Evolutionary conservation across 2,113 vertebrate species (phyloP).

Genomic region (Erythrocercus mccallii): DNA sequence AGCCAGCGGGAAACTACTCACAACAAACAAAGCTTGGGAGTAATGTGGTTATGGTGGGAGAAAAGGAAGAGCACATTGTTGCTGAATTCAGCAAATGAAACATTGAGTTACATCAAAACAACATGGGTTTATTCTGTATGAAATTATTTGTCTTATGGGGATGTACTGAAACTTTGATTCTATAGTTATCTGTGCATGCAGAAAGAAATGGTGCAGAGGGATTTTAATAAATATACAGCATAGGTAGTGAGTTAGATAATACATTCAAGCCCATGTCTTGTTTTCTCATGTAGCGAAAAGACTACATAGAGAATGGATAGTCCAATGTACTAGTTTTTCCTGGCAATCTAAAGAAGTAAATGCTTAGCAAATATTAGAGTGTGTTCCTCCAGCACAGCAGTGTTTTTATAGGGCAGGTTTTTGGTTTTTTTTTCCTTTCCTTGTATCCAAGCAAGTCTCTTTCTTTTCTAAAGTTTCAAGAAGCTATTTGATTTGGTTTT

Average conservation of each 20-base stretch:
- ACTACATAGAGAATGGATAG: neutral
- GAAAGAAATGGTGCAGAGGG: neutral
- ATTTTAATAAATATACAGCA: neutral
- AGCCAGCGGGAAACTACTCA: neutral
- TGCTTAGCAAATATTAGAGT: neutral
- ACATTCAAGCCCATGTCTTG: neutral
- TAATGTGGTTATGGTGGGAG: neutral
- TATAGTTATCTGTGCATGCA: rapidly evolving
- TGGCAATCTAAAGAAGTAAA: neutral
- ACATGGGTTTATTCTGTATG: neutral
- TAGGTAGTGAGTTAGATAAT: neutral
- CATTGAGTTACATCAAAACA: neutral
- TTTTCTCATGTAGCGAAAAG: neutral
- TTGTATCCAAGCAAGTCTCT: neutral
- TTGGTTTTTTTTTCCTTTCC: neutral
- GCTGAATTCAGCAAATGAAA: neutral
- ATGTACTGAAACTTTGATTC: neutral
- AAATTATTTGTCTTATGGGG: neutral
- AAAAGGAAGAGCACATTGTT: neutral
- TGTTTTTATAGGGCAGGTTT: neutral
- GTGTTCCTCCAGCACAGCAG: neutral
- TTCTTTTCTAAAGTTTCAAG: neutral
- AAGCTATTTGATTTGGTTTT: neutral
- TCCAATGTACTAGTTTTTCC: neutral
- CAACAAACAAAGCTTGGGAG: rapidly evolving